phyloP scores from a whole-genome alignment of 2,888 invertebrate species.

The Auanema sp. region DNA sequence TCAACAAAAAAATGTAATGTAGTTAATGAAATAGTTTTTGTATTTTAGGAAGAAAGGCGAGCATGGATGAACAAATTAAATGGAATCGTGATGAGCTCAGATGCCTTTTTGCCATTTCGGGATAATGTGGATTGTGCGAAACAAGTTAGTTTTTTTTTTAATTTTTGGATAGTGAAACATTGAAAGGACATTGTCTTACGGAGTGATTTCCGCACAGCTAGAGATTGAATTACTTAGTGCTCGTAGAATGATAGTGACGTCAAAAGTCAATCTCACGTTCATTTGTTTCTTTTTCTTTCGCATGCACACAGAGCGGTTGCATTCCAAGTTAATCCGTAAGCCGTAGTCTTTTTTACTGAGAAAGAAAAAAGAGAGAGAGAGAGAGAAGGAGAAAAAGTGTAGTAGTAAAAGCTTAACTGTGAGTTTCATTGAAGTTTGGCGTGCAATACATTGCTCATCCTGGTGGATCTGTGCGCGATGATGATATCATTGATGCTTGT shows the following conservation, averaged over 20 bases:
- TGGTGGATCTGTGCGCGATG: constrained; percentile 89
- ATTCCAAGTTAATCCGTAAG: not conserved
- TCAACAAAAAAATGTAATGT: not conserved
- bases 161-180: not conserved
- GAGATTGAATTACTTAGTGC: no score
- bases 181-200: no score
- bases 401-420: no score
- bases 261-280: no score
- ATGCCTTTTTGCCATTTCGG: constrained; percentile 97
- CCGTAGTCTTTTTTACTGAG: not conserved
- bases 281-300: no score
- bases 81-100: constrained; percentile 83
- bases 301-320: not conserved
- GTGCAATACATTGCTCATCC: constrained; percentile 91
- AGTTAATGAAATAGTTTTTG: not conserved
- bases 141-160: constrained; percentile 36
- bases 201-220: no score
- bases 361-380: not conserved
- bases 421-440: constrained; percentile 76
- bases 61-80: constrained; percentile 69
- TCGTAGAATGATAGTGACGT: no score
- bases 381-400: not conserved
- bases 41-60: constrained; percentile 63
- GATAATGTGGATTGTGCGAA: constrained; percentile 81
- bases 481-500: constrained; percentile 84